Evolutionary conservation across 2,888 invertebrate species (phyloP), one percentile per base, ranked within the genome.

Genomic region (Ceraclea dissimilis): DNA sequence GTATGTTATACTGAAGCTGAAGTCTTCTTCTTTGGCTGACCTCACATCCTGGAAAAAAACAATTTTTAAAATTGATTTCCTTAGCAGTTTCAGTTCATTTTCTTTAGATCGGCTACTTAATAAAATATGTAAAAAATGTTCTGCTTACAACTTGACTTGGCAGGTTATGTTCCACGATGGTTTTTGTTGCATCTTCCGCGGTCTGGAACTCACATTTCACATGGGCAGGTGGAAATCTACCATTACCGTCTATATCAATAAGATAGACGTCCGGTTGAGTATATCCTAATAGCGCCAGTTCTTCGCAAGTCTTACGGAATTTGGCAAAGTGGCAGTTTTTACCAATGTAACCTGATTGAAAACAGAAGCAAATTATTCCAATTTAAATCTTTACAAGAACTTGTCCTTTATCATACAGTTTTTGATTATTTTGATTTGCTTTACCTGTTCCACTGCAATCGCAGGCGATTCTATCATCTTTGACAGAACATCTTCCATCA

Each of bases 241-340:
- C 95, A 67, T 93, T 93, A 0, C 95, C 93, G 67, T 96, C 95
- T 53, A 95, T 92, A 67, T 96, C 95, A 64, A 95, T 93, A 48
- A 88, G 82, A 69, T 93, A 95, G 0, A 93, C 92, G 64, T 93
- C 93, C 34, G 93, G 91, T 64, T 90, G 85, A 0, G 89, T 91
- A 66, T 90, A 90, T 0, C 95, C 94, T 16, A 93, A 75, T 6
- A 94, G 76, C 0, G 93, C 93, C 56, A 95, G 70, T 67, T 94
- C 94, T 71, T 95, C 94, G 69, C 95, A 96, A 0, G 94, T 93
- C 67, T 92, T 88, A 62, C 92, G 83, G 67, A 90, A 92, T 57
- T 89, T 85, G 1, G 95, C 93, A 65, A 96, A 96, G 69, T 95
- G 95, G 66, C 96, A 96, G 67, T 93, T 93, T 67, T 90, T 90